phyloP scores from a whole-genome alignment of 2,113 vertebrate genomes.

The Cheirogaleus medius region DNA sequence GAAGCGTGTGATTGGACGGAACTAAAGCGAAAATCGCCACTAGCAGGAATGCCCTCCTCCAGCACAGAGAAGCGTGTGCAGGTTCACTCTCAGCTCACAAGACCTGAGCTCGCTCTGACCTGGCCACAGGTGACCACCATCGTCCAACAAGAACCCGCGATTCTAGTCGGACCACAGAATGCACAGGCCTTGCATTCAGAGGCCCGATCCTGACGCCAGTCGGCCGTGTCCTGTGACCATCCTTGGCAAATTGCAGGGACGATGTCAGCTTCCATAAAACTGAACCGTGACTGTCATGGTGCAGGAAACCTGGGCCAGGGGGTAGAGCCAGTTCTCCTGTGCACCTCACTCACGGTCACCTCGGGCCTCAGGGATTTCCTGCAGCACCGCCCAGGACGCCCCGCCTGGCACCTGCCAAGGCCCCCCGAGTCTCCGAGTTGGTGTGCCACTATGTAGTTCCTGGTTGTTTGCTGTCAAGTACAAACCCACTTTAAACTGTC shows the following conservation, averaged over 20 bases:
- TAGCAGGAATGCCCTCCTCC: fast-evolving
- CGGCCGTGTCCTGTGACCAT: not conserved
- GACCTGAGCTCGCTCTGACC: fast-evolving
- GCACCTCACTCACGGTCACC: fast-evolving
- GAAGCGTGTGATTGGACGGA: fast-evolving
- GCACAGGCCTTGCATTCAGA: not conserved
- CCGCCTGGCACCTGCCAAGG: fast-evolving
- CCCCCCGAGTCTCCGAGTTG: not conserved
- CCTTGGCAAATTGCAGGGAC: not conserved
- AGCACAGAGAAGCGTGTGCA: fast-evolving
- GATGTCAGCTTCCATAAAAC: not conserved
- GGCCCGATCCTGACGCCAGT: not conserved
- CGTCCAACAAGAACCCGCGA: fast-evolving
- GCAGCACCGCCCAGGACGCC: fast-evolving
- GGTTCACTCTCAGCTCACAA: fast-evolving
- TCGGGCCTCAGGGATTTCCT: fast-evolving
- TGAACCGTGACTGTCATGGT: fast-evolving
- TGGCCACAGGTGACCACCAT: fast-evolving
- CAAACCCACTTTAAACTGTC: not conserved
- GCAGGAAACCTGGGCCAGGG: fast-evolving
- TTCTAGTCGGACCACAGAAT: not conserved
- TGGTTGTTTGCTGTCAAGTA: not conserved
- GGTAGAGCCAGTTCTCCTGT: not conserved
- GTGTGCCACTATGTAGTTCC: fast-evolving
- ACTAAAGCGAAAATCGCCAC: fast-evolving